These are phyloP conservation scores for Oryzias javanicus DNA, from an alignment of 2,113 vertebrate species.

Conservation along the genomic window DNA sequence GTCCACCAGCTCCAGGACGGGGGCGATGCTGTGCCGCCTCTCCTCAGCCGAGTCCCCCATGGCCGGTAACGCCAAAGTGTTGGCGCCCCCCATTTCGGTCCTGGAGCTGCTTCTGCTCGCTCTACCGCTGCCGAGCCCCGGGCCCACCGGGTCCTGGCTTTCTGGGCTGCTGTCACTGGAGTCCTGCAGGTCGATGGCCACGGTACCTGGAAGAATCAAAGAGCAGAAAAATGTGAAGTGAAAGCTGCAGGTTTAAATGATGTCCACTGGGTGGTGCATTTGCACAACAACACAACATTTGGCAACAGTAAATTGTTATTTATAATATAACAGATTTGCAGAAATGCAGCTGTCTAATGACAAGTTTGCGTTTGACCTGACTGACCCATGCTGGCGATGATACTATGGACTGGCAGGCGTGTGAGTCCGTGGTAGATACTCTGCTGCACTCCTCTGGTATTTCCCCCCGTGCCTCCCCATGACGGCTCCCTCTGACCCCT, in stretches of 20 bases:
- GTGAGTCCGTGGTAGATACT: slow-evolving; percentile 83
- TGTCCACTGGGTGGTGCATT: slow-evolving; percentile 68
- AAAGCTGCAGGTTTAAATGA: background rate
- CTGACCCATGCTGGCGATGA: slow-evolving; percentile 86
- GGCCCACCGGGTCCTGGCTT: slow-evolving; percentile 53
- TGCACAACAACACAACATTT: slow-evolving; percentile 44
- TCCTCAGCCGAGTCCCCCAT: slow-evolving; percentile 65
- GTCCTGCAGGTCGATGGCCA: slow-evolving; percentile 82
- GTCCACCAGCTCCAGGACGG: slow-evolving; percentile 81
- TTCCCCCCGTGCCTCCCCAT: slow-evolving; percentile 61
- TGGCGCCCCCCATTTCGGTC: slow-evolving; percentile 61
- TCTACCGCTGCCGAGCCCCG: slow-evolving; percentile 44
- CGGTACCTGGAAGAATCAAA: slow-evolving; percentile 67
- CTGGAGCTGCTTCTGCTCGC: slow-evolving; percentile 66
- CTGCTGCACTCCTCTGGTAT: slow-evolving; percentile 67
- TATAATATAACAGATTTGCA: slow-evolving; percentile 2
- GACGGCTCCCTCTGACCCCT: slow-evolving; percentile 75
- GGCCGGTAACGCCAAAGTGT: slow-evolving; percentile 75
- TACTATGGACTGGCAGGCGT: slow-evolving; percentile 83
- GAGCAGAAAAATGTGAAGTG: background rate
- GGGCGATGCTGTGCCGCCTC: slow-evolving; percentile 80
- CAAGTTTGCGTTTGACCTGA: slow-evolving; percentile 26
- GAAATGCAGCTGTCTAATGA: slow-evolving; percentile 13
- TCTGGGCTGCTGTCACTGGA: slow-evolving; percentile 79
- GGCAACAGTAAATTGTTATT: slow-evolving; percentile 35